Evolutionary conservation across 2,797 vertebrate species (phyloP), one percentile per base, ranked within the genome.

Genomic region (Meda fulgida): DNA sequence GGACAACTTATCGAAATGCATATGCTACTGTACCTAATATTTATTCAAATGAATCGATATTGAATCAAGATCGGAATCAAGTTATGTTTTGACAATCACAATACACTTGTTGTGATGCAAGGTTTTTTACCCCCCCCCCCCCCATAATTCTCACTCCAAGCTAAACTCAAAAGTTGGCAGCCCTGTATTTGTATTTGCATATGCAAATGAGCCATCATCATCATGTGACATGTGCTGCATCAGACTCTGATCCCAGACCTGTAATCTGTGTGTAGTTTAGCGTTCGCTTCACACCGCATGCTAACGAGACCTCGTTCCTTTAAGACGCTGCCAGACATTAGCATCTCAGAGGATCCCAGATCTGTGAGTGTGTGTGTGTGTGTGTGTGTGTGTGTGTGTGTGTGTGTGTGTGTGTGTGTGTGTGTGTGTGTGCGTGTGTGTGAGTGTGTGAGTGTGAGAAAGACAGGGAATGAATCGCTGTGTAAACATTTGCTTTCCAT

Each of bases 151-250:
- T 46, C 43, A 16, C 43, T 14, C 13, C 13, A 46, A 46, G 43
- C 43, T 46, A 14, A 46, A 46, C 43, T 46, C 43, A 46, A 14
- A 46, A 46, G 43, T 46, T 46, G 46, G 46, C 46, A 16, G 4
- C 4, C 13, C 13, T 16, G 46, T 48, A 1, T 92, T 89, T 48
- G 46, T 48, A 48, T 92, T 90, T 87, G 89, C 89, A 81, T 85
- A 89, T 90, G 88, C 92, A 92, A 93, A 93, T 92, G 89, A 91
- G 11, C 34, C 38, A 53, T 89, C 84, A 88, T 91, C 82, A 90
- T 93, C 91, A 21, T 67, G 18, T 36, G 63, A 66, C 18, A 5
- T 38, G 14, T 48, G 46, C 46, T 16, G 29, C 0, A 16, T 10
- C 46, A 16, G 46, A 48, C 46, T 46, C 46, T 46, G 31, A 88